phyloP scores from a whole-genome alignment of 2,888 invertebrate genomes.

The Eupithecia dodoneata region DNA sequence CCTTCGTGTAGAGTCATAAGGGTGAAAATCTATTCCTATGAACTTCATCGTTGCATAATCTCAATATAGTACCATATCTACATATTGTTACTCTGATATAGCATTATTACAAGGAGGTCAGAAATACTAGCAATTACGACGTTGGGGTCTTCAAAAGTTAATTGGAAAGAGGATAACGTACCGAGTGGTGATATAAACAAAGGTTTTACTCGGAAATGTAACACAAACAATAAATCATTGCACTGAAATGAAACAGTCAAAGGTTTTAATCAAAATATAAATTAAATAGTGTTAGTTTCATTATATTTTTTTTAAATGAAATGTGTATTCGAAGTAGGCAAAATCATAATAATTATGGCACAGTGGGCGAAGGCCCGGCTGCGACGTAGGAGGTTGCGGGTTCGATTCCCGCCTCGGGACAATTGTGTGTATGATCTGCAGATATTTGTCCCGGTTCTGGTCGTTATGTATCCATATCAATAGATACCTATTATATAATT shows the following conservation, averaged over 20 bases:
- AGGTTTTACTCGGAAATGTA: conserved; percentile 1
- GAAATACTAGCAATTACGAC: conserved; percentile 38
- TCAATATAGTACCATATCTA: not conserved
- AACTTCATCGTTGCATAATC: not conserved
- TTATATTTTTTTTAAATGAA: too few relatives aligned
- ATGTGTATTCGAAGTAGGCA: not conserved
- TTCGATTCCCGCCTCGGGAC: too few relatives aligned
- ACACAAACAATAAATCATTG: not conserved
- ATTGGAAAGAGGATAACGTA: conserved; percentile 35
- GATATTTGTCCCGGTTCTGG: too few relatives aligned
- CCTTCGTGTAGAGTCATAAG: not conserved
- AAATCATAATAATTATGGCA: too few relatives aligned
- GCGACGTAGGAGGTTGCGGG: too few relatives aligned
- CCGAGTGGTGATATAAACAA: conserved; percentile 7
- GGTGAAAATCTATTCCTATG: not conserved
- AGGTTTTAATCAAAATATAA: not conserved
- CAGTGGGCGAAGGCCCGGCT: too few relatives aligned
- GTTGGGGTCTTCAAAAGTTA: conserved; percentile 42
- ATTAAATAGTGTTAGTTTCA: too few relatives aligned
- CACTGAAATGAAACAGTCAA: not conserved
- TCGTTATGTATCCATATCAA: too few relatives aligned
- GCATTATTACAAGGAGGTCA: conserved; percentile 39
- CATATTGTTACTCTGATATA: conserved; percentile 23
- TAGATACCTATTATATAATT: too few relatives aligned
- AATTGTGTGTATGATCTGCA: too few relatives aligned